A percentile compares a stretch with the other conserved stretches of the same genome.
phyloP scores from a whole-genome alignment of 2,888 invertebrate genomes.

The Cynaeus angustus region DNA sequence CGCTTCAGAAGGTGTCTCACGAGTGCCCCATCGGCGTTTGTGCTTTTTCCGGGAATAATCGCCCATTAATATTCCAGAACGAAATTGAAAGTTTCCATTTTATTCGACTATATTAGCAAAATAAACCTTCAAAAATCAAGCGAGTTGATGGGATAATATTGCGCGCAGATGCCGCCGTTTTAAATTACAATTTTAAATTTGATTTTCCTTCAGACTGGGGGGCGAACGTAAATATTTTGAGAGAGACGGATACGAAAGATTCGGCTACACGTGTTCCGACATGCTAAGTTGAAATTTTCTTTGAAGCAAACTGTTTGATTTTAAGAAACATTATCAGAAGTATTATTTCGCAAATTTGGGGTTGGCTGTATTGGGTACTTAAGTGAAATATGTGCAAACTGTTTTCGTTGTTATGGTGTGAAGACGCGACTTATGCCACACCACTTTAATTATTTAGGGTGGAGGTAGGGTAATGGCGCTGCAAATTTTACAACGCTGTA shows the following conservation, averaged over 20 bases:
- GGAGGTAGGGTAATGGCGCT: background rate
- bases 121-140: conserved; percentile 38
- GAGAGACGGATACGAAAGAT: conserved; percentile 6
- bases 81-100: conserved; percentile 34
- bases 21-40: conserved; percentile 5
- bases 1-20: conserved; percentile 15
- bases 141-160: conserved; percentile 39
- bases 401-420: no score
- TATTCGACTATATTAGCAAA: conserved; percentile 38
- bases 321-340: no score
- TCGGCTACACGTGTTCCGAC: conserved; percentile 1
- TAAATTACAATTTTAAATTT: conserved; percentile 44
- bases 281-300: conserved; percentile 2
- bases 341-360: no score
- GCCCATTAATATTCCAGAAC: conserved; percentile 25
- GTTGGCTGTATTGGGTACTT: no score
- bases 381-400: background rate
- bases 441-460: background rate
- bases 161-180: conserved; percentile 32
- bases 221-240: conserved; percentile 31
- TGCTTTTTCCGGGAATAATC: conserved; percentile 26
- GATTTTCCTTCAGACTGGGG: conserved; percentile 20
- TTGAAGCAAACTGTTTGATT: background rate
- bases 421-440: background rate
- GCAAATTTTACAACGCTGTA: background rate